Evolutionary conservation across 2,797 vertebrate genomes (phyloP).

Genomic region (Rhinatrema bivittatum): DNA sequence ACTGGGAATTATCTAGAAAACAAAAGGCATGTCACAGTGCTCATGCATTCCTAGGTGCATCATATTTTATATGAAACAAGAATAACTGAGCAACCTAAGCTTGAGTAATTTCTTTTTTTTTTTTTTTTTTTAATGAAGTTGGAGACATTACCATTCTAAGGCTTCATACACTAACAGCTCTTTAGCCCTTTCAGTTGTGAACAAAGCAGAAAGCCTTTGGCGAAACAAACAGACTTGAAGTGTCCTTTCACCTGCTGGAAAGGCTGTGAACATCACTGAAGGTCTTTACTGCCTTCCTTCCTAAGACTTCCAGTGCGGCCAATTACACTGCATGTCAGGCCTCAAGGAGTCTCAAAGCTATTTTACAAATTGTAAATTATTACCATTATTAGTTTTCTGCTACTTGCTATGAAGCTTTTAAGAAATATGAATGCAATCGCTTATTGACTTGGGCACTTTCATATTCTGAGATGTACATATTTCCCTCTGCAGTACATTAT

Average conservation of each 20-base stretch:
- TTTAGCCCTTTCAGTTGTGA: constrained; percentile 32
- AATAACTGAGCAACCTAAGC: constrained; percentile 14
- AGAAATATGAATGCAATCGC: constrained; percentile 23
- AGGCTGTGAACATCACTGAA: constrained; percentile 18
- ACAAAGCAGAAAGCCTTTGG: constrained; percentile 24
- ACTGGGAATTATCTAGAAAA: neutral
- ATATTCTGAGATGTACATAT: too few species aligned
- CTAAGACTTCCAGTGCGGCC: constrained; percentile 27
- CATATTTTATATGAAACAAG: constrained; percentile 1
- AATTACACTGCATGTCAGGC: constrained; percentile 7
- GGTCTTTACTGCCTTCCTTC: constrained; percentile 21
- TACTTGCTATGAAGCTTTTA: neutral
- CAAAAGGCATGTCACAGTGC: neutral
- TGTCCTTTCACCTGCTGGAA: constrained; percentile 36
- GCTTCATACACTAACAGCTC: constrained; percentile 9
- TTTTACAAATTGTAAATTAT: constrained; percentile 27
- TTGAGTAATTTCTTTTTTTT: constrained; percentile 15
- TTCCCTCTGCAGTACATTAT: too few species aligned
- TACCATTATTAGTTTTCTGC: constrained; percentile 18
- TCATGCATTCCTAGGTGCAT: neutral
- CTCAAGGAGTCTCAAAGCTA: constrained; percentile 28
- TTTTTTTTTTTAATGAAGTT: constrained; percentile 10
- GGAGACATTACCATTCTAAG: constrained; percentile 12
- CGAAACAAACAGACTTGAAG: constrained; percentile 40
- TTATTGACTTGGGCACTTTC: too few species aligned